Evolutionary conservation across 2,888 invertebrate species (phyloP).

Genomic region (Caenorhabditis becei): DNA sequence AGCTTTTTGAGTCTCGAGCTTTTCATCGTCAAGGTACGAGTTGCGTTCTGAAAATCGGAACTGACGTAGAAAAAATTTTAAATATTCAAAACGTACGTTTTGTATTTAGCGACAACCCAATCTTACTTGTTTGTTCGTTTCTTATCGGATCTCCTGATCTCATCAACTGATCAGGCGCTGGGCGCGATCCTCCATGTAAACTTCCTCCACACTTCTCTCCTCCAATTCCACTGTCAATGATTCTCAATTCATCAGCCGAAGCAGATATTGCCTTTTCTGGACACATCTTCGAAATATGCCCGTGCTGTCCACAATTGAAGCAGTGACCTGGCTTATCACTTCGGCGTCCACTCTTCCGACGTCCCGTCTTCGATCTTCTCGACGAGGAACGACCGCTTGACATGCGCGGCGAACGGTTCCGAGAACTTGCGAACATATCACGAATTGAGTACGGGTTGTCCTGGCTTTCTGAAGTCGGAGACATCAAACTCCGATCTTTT

Average conservation of each 20-base stretch:
- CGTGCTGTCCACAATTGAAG: conserved; percentile 47
- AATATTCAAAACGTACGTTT: neutral
- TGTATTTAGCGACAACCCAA: neutral
- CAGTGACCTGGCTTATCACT: conserved; percentile 29
- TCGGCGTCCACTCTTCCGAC: conserved; percentile 17
- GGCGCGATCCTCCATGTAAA: neutral
- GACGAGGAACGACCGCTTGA: neutral
- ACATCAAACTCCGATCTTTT: neutral
- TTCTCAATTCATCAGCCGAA: conserved; percentile 8
- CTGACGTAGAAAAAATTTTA: too few relatives aligned
- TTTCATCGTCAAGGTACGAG: conserved; percentile 10
- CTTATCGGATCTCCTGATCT: neutral
- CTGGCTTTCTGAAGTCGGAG: neutral
- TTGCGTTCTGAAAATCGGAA: neutral
- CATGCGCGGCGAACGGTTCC: neutral
- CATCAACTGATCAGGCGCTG: neutral
- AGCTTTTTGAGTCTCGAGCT: conserved; percentile 35
- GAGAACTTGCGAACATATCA: neutral
- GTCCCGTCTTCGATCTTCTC: neutral
- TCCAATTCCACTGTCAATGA: neutral
- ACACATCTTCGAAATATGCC: conserved; percentile 47
- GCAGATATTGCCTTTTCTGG: conserved; percentile 22
- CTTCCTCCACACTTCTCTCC: neutral
- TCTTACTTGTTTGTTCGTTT: neutral
- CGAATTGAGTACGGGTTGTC: too few relatives aligned